Base-by-base conservation (phyloP, 2,888 invertebrate species). In the Drosophila anomalipes region DNA sequence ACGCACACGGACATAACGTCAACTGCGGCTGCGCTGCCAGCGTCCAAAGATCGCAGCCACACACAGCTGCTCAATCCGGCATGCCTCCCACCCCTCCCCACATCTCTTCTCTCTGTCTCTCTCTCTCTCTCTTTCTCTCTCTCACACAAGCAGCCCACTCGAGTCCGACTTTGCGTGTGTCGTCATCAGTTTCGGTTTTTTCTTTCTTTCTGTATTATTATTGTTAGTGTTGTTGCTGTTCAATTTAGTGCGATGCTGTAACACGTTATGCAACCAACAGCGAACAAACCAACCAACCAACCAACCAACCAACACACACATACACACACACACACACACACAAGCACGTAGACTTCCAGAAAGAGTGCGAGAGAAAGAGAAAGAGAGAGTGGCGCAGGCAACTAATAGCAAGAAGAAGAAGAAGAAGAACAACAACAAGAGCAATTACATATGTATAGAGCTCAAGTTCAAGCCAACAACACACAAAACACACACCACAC, bases 161-260 rank as follows among this genome's bases (percentile, higher is more conserved):
- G 39, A 63, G 78, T 14, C 62, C 49, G 56, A 69, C 75, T 83
- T 70, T 71, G 79, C 70, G 70, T 85, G 81, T 86, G 90, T 86
- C 86, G 86, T 86, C 86, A 90, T 88, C 81, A 83, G 79, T 81
- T 88, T 86, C 72, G 70, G 70, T 78, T 85, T 87, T 44, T 68
- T 68, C 54, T 37, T 68, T 68, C 47, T 68, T 68, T 67, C 37
- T 59, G 62, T 70, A 56, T 67, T 61, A 59, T 62, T 77, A 59
- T 59, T 66, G 54, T 49, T 56, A 47, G 60, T 70, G 68, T 61
- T 68, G 58, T 53, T 53, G n/a, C 30, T 65, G 76, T 77, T 77
- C 64, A 72, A 75, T 85, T 88, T 90, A 82, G 82, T 86, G 78
- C 89, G 87, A 92, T 92, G 92, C 92, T 92, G 92, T 92, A 92